These are phyloP conservation scores for Muscicapa adusta DNA, from an alignment of 2,113 vertebrate species.

Conservation along the genomic window DNA sequence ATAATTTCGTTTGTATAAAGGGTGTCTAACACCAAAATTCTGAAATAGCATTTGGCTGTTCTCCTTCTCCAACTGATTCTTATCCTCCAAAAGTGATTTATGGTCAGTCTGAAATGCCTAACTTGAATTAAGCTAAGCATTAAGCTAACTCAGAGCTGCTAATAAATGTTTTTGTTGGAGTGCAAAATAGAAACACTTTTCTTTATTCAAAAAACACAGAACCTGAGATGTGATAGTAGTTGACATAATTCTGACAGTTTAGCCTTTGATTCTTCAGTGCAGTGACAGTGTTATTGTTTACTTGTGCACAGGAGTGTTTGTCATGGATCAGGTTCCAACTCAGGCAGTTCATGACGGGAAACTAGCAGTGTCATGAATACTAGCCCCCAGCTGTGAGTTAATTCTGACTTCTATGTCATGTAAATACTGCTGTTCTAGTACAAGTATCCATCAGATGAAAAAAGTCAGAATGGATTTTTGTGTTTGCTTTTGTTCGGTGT, in stretches of 20 bases:
- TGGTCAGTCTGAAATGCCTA: not conserved
- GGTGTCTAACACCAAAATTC: conserved; percentile 4
- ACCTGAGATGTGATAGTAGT: not conserved
- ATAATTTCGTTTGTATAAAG: not conserved
- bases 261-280: not conserved
- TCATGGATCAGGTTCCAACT: not conserved
- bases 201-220: not conserved
- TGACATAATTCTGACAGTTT: not conserved
- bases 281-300: not conserved
- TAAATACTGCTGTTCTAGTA: not conserved
- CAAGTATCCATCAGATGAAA: not conserved
- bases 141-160: not conserved
- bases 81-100: not conserved
- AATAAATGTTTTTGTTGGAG: not conserved
- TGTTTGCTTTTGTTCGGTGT: not conserved
- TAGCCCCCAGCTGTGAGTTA: not conserved
- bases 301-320: not conserved
- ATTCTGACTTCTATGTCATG: not conserved
- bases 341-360: not conserved
- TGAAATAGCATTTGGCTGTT: conserved; percentile 9
- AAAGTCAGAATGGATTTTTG: not conserved
- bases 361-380: not conserved
- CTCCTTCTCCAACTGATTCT: not conserved
- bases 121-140: not conserved
- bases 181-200: not conserved